Evolutionary conservation across 2,888 invertebrate species (phyloP), one percentile per base, ranked within the genome.

Genomic region (Tenthredo mesomela): DNA sequence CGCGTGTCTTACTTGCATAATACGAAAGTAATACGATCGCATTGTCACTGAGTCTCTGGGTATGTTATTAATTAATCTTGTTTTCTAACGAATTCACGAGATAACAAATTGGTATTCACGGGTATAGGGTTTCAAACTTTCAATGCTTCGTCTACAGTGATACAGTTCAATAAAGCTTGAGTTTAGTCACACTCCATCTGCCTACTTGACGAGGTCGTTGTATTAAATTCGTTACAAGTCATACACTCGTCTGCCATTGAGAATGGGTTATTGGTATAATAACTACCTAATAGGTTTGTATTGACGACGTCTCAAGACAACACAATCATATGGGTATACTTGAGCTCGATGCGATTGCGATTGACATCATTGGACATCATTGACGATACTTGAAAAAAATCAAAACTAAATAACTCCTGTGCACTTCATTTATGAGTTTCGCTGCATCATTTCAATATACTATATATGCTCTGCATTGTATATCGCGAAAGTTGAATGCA

Each of bases 181-280:
- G 21, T 33, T 67, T 18, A 67, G 29, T 6, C 33, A 43, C 3
- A 37, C 15, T 40, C 7, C 9, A 15, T 80, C 9, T 21, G 61
- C 37, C 61, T 25, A 37, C 61, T 50, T 58, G 61, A 61, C n/a
- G 58, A 80, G 61, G 58, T 80, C 61, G 61, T 80, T 40, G 61
- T 61, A n/a, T 61, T 29, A 40, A 80, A 80, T 80, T 61, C 21
- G 61, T 58, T 40, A 37, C 12, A 43, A 80, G 15, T 40, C 4
- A 77, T 77, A 37, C 15, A 37, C 21, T 40, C 37, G 40, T 80
- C 33, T 61, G 37, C 40, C n/a, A 80, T 21, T 15, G 43, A 21
- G 33, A 12, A 80, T 61, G 40, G 80, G 40, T 80, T 61, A 61
- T 80, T 61, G 40, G 15, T 33, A 29, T 37, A 21, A 43, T 80